Percentiles rank a stretch among this genome's conserved stretches.
phyloP scores from a whole-genome alignment of 1,140 invertebrate genomes.

The Bombus consobrinus region DNA sequence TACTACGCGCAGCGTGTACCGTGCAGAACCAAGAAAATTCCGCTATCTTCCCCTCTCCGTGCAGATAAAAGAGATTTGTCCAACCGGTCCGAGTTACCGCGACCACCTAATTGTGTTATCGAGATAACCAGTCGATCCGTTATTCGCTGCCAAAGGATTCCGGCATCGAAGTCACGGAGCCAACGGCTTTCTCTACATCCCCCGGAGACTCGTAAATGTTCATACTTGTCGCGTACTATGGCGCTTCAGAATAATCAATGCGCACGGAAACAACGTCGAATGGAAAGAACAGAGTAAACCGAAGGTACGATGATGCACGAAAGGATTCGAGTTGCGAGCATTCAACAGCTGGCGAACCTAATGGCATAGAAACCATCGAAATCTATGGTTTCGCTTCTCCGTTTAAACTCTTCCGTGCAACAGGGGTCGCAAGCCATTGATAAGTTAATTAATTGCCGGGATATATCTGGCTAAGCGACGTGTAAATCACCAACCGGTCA shows the following conservation, averaged over 20 bases:
- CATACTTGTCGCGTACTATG: constrained; percentile 7
- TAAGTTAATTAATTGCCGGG: constrained; percentile 51
- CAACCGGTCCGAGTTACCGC: constrained; percentile 53
- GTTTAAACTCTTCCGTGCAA: neutral
- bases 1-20: neutral
- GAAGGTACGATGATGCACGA: neutral
- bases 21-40: constrained; percentile 72
- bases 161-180: constrained; percentile 6
- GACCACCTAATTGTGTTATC: constrained; percentile 76
- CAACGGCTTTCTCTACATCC: neutral
- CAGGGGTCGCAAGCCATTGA: constrained; percentile 13
- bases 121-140: constrained; percentile 74
- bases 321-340: neutral
- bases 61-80: constrained; percentile 79
- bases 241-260: constrained; percentile 33
- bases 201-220: constrained; percentile 21
- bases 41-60: constrained; percentile 61
- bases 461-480: constrained; percentile 5
- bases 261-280: neutral
- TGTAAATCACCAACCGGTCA: constrained; percentile 54
- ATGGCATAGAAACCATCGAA: neutral
- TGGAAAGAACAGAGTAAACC: too few species aligned
- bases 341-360: neutral
- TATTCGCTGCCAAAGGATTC: constrained; percentile 33
- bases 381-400: neutral